A percentile compares a stretch with the other conserved stretches of the same genome.
phyloP scores from a whole-genome alignment of 2,113 vertebrate species.

The Pelecanus crispus region DNA sequence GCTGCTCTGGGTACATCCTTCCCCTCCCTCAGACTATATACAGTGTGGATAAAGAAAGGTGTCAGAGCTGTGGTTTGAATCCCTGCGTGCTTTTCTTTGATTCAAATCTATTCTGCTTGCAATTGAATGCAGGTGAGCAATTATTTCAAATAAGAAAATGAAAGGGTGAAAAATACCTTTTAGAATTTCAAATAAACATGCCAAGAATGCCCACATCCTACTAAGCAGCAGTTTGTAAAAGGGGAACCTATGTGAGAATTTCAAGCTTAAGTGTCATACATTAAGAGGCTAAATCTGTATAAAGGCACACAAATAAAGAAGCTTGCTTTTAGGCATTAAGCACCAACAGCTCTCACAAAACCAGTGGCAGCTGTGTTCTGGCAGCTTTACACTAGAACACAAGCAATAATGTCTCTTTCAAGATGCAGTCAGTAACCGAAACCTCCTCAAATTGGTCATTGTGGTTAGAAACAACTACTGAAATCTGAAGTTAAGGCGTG shows the following conservation, averaged over 20 bases:
- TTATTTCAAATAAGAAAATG: background rate
- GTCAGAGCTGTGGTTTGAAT: background rate
- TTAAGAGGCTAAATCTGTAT: background rate
- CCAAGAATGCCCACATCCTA: background rate
- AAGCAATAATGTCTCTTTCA: background rate
- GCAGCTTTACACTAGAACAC: background rate
- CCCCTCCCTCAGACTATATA: background rate
- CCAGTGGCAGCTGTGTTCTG: background rate
- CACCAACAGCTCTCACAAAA: background rate
- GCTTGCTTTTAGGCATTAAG: background rate
- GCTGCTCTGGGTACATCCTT: background rate
- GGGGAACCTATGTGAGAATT: background rate
- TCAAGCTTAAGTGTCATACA: background rate
- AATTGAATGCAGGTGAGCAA: background rate
- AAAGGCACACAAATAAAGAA: background rate
- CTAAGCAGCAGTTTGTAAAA: background rate
- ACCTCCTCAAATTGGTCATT: background rate
- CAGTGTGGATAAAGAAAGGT: background rate
- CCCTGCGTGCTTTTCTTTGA: background rate
- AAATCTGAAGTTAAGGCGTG: background rate
- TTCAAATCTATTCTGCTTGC: background rate
- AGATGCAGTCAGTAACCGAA: background rate
- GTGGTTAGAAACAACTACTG: background rate
- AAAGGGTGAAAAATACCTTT: background rate
- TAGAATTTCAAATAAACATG: background rate